These are phyloP conservation scores for Amphipoea oculea DNA, from an alignment of 2,888 invertebrate species.

Conservation along the genomic window DNA sequence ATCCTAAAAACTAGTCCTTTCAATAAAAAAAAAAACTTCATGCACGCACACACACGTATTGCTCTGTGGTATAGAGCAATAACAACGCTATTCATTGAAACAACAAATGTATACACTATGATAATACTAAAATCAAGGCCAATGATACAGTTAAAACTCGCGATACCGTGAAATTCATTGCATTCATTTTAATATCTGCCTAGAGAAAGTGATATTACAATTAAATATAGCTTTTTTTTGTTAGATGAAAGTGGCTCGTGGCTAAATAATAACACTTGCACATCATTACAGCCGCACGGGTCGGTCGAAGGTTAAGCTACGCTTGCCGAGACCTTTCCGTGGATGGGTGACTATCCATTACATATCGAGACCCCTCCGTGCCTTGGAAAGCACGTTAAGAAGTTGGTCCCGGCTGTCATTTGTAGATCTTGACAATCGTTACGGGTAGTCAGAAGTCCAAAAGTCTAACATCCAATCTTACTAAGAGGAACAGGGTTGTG, in stretches of 20 bases:
- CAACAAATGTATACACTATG: conserved; percentile 12
- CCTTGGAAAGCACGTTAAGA: not conserved
- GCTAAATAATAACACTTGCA: not conserved
- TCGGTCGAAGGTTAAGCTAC: not conserved
- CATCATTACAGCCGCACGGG: not conserved
- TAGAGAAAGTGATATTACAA: conserved; percentile 57
- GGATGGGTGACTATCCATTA: not conserved
- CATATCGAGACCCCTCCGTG: not conserved
- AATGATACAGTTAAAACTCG: conserved; percentile 37
- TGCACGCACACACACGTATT: not conserved
- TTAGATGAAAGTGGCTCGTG: conserved; percentile 33
- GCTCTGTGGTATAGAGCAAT: not conserved
- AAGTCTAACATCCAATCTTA: too few species aligned
- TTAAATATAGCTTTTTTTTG: conserved; percentile 22
- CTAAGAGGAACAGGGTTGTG: too few species aligned
- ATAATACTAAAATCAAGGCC: conserved; percentile 53
- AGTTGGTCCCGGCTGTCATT: too few species aligned
- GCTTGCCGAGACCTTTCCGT: not conserved
- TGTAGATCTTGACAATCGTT: too few species aligned
- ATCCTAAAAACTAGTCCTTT: not conserved
- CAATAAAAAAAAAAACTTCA: not conserved
- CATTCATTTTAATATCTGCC: conserved; percentile 55
- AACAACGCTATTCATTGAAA: conserved; percentile 11
- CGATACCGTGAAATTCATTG: conserved; percentile 53
- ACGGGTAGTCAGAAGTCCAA: too few species aligned